Base-by-base conservation (phyloP, 2,113 vertebrate genomes). In the Felis chaus region DNA sequence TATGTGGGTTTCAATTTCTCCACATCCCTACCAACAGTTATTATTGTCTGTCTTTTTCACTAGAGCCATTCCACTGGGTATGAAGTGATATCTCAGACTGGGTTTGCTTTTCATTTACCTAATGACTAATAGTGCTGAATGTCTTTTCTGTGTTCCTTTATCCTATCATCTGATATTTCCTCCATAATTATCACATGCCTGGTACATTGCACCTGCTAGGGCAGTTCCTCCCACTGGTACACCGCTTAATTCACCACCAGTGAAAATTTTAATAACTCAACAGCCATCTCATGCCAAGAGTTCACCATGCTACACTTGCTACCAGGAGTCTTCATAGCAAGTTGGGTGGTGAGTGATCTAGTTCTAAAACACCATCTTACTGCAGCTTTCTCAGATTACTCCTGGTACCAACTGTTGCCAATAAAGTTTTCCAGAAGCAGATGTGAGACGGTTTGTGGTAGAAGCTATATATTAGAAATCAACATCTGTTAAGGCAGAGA, bases 141-240 rank as follows among this genome's bases (percentile, higher is more conserved):
- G 57, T 39, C 23, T 89, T 86, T 95, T 83, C 36, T 96, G 19
- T 41, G 39, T 9, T 89, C 39, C 7, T 73, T 78, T 83, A 92
- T 86, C 19, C 27, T 92, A 92, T 76, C 50, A 79, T 80, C 29
- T 95, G 66, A 48, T 36, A 82, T 82, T 95, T 97, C 89, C 41
- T 53, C 61, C 41, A 41, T 76, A 76, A 89, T 53, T 81, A 92
- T 66, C 71, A 92, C 8, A 97, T 33, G 45, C 33, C 8, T 94
- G 90, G 39, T 48, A 65, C 3, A 89, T 15, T 89, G n/a, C 14
- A n/a, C 2, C 16, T 89, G 13, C 57, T 50, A 86, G 41, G 39
- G 6, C 15, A 69, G 61, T 95, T 25, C 16, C 16, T 92, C 61
- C 25, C 18, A 89, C 18, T 83, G 10, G 9, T 53, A 94, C 13